A percentile compares a stretch with the other conserved stretches of the same genome.
Evolutionary conservation across 2,113 vertebrate species (phyloP).

Genomic region (Hepsetus odoe): DNA sequence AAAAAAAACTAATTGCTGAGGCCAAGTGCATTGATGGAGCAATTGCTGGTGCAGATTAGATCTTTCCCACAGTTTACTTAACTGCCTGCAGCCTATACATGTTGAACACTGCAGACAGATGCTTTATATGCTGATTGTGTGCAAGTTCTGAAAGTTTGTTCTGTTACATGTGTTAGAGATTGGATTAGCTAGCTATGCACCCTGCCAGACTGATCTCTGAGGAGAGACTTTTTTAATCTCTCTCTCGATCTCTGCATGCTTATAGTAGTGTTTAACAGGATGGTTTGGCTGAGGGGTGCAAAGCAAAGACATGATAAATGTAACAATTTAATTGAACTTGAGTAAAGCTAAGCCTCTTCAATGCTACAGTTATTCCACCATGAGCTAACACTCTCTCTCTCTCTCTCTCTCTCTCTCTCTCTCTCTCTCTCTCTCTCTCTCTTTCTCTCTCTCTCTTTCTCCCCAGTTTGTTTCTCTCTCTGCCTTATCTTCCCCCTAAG

Average conservation of each 20-base stretch:
- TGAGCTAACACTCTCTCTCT: neutral
- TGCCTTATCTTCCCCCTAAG: neutral
- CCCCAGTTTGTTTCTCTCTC: neutral
- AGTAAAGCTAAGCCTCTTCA: neutral
- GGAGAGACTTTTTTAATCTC: neutral
- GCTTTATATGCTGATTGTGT: neutral
- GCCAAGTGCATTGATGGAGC: neutral
- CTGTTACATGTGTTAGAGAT: neutral
- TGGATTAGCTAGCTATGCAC: neutral
- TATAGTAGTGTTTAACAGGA: neutral
- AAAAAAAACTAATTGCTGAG: slow-evolving; percentile 1
- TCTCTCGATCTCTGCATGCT: neutral
- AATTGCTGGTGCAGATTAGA: neutral
- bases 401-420: neutral
- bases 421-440: neutral
- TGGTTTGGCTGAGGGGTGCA: neutral
- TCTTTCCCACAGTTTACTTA: neutral
- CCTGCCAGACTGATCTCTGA: neutral
- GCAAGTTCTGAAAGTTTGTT: slow-evolving; percentile 2
- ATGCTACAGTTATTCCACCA: neutral
- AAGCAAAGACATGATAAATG: neutral
- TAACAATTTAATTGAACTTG: slow-evolving; percentile 6
- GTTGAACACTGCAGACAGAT: neutral
- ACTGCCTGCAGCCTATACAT: neutral
- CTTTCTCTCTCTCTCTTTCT: neutral